Percentiles rank a stretch among this genome's conserved stretches.
phyloP scores from a whole-genome alignment of 2,888 invertebrate species.

The Dendrolimus houi region DNA sequence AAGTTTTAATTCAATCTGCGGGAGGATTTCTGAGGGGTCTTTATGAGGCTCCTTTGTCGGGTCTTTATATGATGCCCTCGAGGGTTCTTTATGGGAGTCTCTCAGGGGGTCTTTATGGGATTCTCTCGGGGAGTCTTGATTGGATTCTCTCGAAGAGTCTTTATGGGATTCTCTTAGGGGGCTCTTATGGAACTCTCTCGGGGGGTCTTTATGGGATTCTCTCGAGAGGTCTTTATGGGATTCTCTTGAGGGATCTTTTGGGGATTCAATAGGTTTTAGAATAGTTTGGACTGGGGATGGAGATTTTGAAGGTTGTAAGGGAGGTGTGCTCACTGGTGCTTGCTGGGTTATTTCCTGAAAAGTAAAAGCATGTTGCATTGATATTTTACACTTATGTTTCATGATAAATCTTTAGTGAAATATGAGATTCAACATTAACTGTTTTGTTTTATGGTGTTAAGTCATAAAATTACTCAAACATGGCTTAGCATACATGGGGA shows the following conservation, averaged over 20 bases:
- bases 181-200: slow-evolving; percentile 5
- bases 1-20: slow-evolving; percentile 64
- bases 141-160: slow-evolving; percentile 49
- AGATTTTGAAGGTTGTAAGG: slow-evolving; percentile 20
- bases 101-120: slow-evolving; percentile 10
- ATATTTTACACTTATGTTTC: too few relatives aligned
- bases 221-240: slow-evolving; percentile 8
- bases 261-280: slow-evolving; percentile 10
- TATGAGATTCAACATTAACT: too few relatives aligned
- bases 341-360: slow-evolving; percentile 56
- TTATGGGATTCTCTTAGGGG: slow-evolving; percentile 20
- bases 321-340: slow-evolving; percentile 35
- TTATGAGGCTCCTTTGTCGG: slow-evolving; percentile 21
- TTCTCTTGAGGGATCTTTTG: background rate
- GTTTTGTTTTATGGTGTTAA: too few relatives aligned
- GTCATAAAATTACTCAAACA: too few relatives aligned
- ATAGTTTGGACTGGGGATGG: slow-evolving; percentile 14
- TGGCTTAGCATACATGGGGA: too few relatives aligned
- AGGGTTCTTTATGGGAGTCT: slow-evolving; percentile 22
- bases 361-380: slow-evolving; percentile 1
- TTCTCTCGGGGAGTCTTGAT: slow-evolving; percentile 61
- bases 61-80: slow-evolving; percentile 3
- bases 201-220: slow-evolving; percentile 10
- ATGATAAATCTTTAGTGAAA: too few relatives aligned
- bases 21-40: slow-evolving; percentile 41